A percentile compares a stretch with the other conserved stretches of the same genome.
These are phyloP conservation scores for Trachythela sp. DNA, from an alignment of 64 coral and sea anemone species.

Conservation along the genomic window DNA sequence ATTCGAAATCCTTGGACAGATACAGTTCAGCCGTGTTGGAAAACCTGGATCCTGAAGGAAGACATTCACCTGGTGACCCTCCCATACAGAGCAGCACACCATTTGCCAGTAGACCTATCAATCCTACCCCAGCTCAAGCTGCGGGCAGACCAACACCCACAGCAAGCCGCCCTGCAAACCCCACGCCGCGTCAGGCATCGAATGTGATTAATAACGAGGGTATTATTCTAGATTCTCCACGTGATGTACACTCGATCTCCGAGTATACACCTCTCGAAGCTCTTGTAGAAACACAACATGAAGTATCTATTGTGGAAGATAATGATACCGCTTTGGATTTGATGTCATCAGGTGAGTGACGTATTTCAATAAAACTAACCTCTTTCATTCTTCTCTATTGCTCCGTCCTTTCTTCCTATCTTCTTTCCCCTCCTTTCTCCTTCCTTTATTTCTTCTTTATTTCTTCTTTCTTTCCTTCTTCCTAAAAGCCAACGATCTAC, in stretches of 20 bases:
- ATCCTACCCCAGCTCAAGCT: constrained; percentile 91
- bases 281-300: neutral
- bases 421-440: too few species aligned
- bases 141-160: constrained; percentile 73
- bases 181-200: constrained; percentile 59
- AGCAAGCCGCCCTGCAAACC: constrained; percentile 73
- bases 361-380: too few species aligned
- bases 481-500: too few species aligned
- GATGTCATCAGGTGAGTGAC: neutral
- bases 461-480: too few species aligned
- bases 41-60: neutral
- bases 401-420: too few species aligned
- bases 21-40: neutral
- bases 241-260: neutral
- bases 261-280: neutral
- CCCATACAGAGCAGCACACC: constrained; percentile 53
- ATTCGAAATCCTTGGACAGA: neutral
- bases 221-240: neutral
- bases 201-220: constrained; percentile 22
- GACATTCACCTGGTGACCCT: constrained; percentile 18
- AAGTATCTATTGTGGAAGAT: neutral
- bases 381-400: too few species aligned
- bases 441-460: too few species aligned
- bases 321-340: constrained; percentile 8
- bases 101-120: constrained; percentile 69